phyloP scores from a whole-genome alignment of 2,888 invertebrate species.

The Odontocolon sp. region DNA sequence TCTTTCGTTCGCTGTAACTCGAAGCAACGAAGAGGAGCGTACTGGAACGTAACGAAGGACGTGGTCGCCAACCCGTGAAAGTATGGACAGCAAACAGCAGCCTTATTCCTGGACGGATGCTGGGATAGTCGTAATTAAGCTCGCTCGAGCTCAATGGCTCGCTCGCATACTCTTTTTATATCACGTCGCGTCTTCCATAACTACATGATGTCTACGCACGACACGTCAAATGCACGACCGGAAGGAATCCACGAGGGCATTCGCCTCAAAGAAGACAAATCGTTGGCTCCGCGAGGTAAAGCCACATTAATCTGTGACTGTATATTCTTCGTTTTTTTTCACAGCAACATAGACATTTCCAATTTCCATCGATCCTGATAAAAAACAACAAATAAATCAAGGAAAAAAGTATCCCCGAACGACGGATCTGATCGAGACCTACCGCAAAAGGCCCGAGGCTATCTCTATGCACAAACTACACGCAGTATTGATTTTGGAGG shows the following conservation, averaged over 20 bases:
- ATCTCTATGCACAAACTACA: conserved; percentile 37
- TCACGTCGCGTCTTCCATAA: too few species aligned
- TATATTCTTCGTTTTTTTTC: too few species aligned
- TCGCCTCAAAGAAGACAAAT: too few species aligned
- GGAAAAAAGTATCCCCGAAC: conserved; percentile 29
- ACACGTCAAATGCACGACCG: too few species aligned
- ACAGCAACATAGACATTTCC: too few species aligned
- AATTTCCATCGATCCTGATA: too few species aligned
- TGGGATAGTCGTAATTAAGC: conserved; percentile 40
- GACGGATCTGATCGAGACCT: conserved; percentile 42
- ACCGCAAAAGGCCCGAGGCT: too few species aligned
- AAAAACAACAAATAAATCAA: conserved; percentile 15
- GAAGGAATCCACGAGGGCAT: too few species aligned
- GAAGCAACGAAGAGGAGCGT: conserved; percentile 48
- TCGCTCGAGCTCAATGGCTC: conserved; percentile 34
- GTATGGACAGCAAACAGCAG: conserved; percentile 52
- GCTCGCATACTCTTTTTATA: background rate
- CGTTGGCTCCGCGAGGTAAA: too few species aligned
- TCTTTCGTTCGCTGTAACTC: background rate
- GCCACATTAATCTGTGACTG: too few species aligned
- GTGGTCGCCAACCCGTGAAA: conserved; percentile 73
- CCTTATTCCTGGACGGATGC: conserved; percentile 59
- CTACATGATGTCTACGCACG: too few species aligned
- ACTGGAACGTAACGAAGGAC: conserved; percentile 70
- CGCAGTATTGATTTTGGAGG: conserved; percentile 52